Evolutionary conservation across 2,888 invertebrate species (phyloP).

Genomic region (Hypomecis atomaria): DNA sequence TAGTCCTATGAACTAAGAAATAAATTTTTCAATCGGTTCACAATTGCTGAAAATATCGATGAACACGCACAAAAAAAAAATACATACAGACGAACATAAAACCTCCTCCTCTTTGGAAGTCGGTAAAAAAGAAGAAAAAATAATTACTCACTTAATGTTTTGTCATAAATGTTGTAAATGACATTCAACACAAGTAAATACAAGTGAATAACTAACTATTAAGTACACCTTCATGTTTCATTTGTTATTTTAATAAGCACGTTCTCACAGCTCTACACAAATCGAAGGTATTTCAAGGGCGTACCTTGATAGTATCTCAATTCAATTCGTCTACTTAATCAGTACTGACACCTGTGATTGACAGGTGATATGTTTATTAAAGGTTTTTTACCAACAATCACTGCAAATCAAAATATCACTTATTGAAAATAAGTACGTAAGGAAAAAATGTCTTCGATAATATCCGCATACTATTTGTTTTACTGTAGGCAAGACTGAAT

Average conservation of each 20-base stretch:
- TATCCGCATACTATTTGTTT: constrained; percentile 9
- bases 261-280: constrained; percentile 48
- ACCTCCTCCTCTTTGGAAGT: too few species aligned
- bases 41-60: too few species aligned
- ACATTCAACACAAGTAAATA: too few species aligned
- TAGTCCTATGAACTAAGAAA: too few species aligned
- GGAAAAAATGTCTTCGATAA: neutral
- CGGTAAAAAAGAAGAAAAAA: too few species aligned
- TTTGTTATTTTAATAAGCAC: constrained; percentile 54
- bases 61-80: too few species aligned
- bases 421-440: neutral
- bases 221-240: neutral
- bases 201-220: constrained; percentile 21
- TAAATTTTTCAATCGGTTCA: too few species aligned
- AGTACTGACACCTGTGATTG: constrained; percentile 30
- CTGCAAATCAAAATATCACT: constrained; percentile 7
- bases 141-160: too few species aligned
- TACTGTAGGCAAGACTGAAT: neutral
- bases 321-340: constrained; percentile 22
- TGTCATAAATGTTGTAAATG: too few species aligned
- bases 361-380: constrained; percentile 30
- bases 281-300: constrained; percentile 38
- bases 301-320: constrained; percentile 14
- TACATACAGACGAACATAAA: too few species aligned
- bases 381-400: constrained; percentile 15